Base-by-base conservation (phyloP, 2,888 invertebrate genomes). In the Harpalus rubripes region DNA sequence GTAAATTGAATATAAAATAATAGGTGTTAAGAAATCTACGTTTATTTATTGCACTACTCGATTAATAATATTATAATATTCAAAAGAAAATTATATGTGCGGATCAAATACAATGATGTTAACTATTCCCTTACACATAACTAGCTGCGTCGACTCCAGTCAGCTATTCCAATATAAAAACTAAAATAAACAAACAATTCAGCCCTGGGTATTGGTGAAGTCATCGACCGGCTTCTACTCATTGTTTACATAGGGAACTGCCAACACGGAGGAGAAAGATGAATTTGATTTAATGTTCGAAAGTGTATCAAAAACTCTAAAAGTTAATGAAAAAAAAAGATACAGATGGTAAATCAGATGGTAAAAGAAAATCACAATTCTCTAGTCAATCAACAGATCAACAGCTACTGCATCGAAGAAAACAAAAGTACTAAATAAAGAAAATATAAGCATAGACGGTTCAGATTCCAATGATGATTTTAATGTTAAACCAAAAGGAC, bases 361-460 rank as follows among this genome's bases (percentile, higher is more conserved):
- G 94, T 88, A 97, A 97, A 91, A 92, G 95, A 0, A 97, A 96
- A 88, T 91, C 97, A 56, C 91, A 90, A 16, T 96, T 96, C 10
- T 52, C 44, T 52, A 52, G 44, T 52, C 7, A 52, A 10, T 52
- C 44, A 10, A 52, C n/a, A n/a, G n/a, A n/a, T n/a, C n/a, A n/a
- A n/a, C 1, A 52, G 6, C 7, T 52, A 12, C 10, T 52, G 12
- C 8, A 10, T 12, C 44, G 0, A 52, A 52, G 12, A 52, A 52
- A 12, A 52, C 44, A 12, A 12, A 52, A 52, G 5, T 32, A 32
- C 5, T 32, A 5, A 52, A 52, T 52, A 52, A 52, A 52, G 44
- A 52, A 52, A 52, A 52, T 10, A 52, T 52, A 52, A 52, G 8
- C 12, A 52, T 52, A 52, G 1, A 8, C 12, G 44, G 10, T 52